phyloP scores from a whole-genome alignment of 64 coral and sea anemone genomes.

The Astreopora myriophthalma region DNA sequence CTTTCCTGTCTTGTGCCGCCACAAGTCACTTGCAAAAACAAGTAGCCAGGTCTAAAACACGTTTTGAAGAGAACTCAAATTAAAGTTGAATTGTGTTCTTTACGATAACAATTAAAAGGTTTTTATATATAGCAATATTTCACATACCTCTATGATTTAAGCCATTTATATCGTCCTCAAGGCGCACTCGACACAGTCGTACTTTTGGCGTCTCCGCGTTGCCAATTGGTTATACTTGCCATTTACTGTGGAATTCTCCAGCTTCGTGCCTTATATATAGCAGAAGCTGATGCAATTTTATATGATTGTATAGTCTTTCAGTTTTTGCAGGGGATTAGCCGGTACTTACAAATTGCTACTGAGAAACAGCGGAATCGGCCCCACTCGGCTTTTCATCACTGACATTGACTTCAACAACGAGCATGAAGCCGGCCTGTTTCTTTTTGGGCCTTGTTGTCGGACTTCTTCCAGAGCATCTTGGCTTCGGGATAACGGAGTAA shows the following conservation, averaged over 20 bases:
- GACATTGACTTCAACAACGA: not conserved
- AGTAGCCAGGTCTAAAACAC: no score
- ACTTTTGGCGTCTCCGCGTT: not conserved
- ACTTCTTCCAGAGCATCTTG: not conserved
- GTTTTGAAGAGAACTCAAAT: no score
- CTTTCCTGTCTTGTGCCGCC: no score
- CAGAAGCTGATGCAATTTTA: not conserved
- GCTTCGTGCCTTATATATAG: no score
- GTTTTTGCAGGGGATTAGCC: not conserved
- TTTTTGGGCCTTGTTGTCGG: not conserved
- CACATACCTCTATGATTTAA: not conserved
- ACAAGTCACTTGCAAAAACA: no score
- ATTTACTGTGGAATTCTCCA: not conserved
- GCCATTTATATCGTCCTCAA: not conserved
- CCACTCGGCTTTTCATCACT: no score
- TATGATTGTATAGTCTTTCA: not conserved
- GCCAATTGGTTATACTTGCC: no score
- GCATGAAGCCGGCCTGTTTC: not conserved
- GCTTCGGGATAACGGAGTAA: not conserved
- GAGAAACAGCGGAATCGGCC: no score
- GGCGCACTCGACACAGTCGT: not conserved
- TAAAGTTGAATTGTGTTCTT: no score
- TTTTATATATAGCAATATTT: not conserved
- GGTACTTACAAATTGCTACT: not conserved
- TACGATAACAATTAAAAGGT: no score